Conservation (phyloP, 2,888 invertebrate species). For the Masnerella sp. region DNA sequence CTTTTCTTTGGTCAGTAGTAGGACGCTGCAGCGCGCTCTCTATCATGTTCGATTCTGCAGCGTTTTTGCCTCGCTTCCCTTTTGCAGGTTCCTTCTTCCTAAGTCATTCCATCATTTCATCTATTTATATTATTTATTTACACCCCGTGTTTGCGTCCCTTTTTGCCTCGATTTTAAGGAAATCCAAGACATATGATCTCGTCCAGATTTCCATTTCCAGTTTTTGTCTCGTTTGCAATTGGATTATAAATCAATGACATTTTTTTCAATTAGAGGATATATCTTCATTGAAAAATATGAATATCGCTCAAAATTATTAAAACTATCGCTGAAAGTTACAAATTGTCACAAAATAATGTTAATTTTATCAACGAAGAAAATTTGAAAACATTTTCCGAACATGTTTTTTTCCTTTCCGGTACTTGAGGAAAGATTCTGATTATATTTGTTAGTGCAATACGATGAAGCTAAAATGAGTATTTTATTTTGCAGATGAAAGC, state of each 20-base stretch:
- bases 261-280: no score
- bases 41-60: constrained; percentile 65
- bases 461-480: constrained; percentile 22
- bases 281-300: no score
- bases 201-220: no score
- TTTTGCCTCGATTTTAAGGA: not conserved
- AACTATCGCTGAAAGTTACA: no score
- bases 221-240: no score
- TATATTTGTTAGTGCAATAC: constrained; percentile 1
- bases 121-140: constrained; percentile 29
- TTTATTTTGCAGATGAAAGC: constrained; percentile 82
- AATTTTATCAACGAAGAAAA: no score
- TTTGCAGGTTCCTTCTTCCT: constrained; percentile 26
- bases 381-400: no score
- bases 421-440: no score
- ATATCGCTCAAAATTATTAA: no score
- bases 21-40: constrained; percentile 59
- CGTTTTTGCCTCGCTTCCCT: constrained; percentile 52
- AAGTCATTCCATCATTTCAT: constrained; percentile 21
- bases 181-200: not conserved
- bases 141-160: not conserved
- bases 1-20: constrained; percentile 64
- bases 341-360: no score
- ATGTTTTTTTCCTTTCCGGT: no score
- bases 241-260: no score